Evolutionary conservation across 2,888 invertebrate species (phyloP), one percentile per base, ranked within the genome.

Genomic region (Epinotia bilunana): DNA sequence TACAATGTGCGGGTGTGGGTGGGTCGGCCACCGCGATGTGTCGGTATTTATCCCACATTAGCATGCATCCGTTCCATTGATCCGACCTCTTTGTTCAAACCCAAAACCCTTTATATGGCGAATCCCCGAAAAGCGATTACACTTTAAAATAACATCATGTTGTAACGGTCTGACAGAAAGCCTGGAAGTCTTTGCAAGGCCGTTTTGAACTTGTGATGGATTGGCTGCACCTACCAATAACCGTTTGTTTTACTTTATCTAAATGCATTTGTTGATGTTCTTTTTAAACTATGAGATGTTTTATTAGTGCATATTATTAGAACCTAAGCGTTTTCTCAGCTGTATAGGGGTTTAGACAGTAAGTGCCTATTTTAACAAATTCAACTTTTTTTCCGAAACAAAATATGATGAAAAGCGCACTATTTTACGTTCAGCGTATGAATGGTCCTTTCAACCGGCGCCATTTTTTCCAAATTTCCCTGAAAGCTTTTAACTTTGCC

Each of bases 11-110:
- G 46, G 72, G 84, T 85, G 85, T 85, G 88, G 79, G 88, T 84
- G 86, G 80, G 83, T 80, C 77, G 84, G 83, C 81, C 83, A 82
- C 83, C 85, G 83, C 76, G 84, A 86, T 89, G 86, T 88, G 87
- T 86, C 82, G 87, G 90, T 88, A 89, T 91, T 91, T 91, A 90
- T 90, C 88, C 90, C 89, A 89, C 89, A 91, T 91, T 91, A 91
- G 86, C 87, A 90, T 89, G 89, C 89, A 90, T 90, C 89, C 89
- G 89, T 87, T 87, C 86, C 89, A 91, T 88, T 89, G 90, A 90
- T 91, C 88, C 88, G 82, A 85, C 86, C 88, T 88, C 88, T 90
- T 90, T 89, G 89, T 90, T 87, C 85, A 81, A 13, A 74, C 76
- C 80, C 81, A 80, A 86, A 86, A 82, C 88, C 84, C 87, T 88